Evolutionary conservation across 2,888 invertebrate genomes (phyloP), one percentile per base, ranked within the genome.

Genomic region (Aspidiotus rigidus): DNA sequence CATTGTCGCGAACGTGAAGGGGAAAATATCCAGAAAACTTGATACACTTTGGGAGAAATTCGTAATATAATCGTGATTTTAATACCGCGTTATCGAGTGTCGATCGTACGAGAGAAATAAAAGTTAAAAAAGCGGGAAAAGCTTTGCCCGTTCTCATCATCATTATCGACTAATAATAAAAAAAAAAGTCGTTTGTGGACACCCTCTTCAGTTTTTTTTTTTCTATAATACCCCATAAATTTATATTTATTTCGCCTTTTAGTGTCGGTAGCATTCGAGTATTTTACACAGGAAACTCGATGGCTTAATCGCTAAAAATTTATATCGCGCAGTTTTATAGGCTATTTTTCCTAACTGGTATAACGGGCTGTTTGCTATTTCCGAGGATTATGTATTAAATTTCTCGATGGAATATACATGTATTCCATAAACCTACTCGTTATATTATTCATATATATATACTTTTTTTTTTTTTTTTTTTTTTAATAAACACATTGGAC

Each of bases 281-380:
- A 49, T 49, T 13, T 3, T 49, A 49, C n/a, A 49, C 11, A n/a
- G 49, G 49, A 49, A 28, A 49, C 11, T 49, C 49, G 10, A 49
- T n/a, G 49, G 49, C 11, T 49, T n/a, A n/a, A 49, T 49, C 49
- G 49, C n/a, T 49, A 49, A 49, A 49, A 49, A 49, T 49, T 49
- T 49, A 49, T 49, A 49, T 49, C 49, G 49, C 49, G 49, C 10
- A 49, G 10, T 49, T 49, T 49, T 49, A 49, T 49, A 49, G 49
- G 28, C 28, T 28, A 28, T 28, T 49, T 49, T 49, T 49, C 10
- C 10, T 13, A 49, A 49, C 10, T 49, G 49, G 49, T 49, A 49
- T 49, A 13, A 49, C 49, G 49, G 10, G 49, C 49, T 11, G 49
- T 49, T 49, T n/a, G n/a, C 10, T 49, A 28, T 49, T 49, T 6